Evolutionary conservation across 2,113 vertebrate genomes (phyloP).

Genomic region (Atrichornis clamosus): DNA sequence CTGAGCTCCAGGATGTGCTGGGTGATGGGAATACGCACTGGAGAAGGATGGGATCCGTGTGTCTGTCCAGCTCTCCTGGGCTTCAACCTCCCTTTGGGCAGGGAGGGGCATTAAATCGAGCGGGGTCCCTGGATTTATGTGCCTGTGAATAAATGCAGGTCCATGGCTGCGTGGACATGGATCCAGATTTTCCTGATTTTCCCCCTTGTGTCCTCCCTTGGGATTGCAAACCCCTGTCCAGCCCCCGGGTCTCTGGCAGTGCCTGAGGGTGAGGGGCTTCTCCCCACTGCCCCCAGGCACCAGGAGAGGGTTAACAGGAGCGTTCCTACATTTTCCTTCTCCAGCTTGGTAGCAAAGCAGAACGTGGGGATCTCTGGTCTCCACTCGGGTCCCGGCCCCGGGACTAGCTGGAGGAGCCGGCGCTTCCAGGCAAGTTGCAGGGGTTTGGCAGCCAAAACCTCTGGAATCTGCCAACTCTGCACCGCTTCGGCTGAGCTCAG

Average conservation of each 20-base stretch:
- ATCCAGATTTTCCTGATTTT: neutral
- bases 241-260: neutral
- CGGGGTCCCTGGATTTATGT: neutral
- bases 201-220: neutral
- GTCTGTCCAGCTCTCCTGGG: neutral
- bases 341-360: slow-evolving; percentile 29
- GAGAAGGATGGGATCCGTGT: fast-evolving
- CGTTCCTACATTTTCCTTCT: neutral
- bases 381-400: neutral
- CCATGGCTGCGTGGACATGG: fast-evolving
- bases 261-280: neutral
- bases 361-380: neutral
- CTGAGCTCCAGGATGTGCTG: neutral
- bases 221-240: neutral
- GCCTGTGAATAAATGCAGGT: too few species aligned
- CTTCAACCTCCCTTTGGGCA: neutral
- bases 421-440: neutral
- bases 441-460: neutral
- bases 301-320: neutral
- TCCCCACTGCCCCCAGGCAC: neutral
- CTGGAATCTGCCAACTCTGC: neutral
- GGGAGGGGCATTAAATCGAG: neutral
- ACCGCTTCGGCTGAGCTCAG: neutral
- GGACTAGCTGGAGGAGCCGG: neutral
- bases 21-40: fast-evolving